Evolutionary conservation across 2,113 vertebrate species (phyloP).

Genomic region (Todiramphus chloris): DNA sequence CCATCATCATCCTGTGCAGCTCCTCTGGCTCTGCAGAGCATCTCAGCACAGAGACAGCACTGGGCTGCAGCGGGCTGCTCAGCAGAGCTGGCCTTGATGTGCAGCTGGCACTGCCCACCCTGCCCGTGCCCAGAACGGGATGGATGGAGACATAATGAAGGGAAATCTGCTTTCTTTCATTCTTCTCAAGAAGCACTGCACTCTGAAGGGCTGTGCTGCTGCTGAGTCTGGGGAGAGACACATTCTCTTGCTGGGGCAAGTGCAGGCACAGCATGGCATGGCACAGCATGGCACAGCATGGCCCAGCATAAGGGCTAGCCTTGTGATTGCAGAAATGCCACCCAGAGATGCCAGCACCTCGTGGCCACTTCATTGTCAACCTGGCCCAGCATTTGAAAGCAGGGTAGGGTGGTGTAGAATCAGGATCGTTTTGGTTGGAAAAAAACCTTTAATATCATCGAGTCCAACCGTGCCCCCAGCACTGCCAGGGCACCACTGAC

Average conservation of each 20-base stretch:
- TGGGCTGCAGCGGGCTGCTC: not conserved
- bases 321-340: not conserved
- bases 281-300: no score
- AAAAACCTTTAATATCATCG: no score
- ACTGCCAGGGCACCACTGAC: no score
- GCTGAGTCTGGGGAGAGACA: not conserved
- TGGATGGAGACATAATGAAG: not conserved
- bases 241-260: not conserved
- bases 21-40: not conserved
- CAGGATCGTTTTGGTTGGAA: not conserved
- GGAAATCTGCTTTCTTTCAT: not conserved
- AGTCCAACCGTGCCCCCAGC: no score
- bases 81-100: not conserved
- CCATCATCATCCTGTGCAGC: not conserved
- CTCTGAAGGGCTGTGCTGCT: not conserved
- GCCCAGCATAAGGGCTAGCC: not conserved
- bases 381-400: not conserved
- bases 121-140: not conserved
- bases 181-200: not conserved
- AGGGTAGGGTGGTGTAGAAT: fast-evolving
- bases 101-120: not conserved
- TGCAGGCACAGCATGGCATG: fast-evolving
- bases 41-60: not conserved
- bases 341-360: not conserved
- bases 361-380: fast-evolving